phyloP scores from a whole-genome alignment of 2,888 invertebrate genomes.

The Yponomeuta evonymella region DNA sequence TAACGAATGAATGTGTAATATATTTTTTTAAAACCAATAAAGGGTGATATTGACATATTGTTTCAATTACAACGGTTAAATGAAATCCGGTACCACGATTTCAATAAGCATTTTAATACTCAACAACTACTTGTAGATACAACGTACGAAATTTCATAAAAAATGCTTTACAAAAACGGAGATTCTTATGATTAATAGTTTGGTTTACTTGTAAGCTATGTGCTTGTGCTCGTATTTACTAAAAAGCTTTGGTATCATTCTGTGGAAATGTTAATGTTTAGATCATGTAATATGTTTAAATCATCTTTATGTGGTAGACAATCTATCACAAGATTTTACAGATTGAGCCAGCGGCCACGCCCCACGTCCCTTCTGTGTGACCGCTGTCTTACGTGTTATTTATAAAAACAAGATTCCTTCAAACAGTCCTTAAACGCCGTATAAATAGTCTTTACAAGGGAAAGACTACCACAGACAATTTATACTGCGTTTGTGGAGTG shows the following conservation, averaged over 20 bases:
- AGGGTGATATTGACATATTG: constrained; percentile 65
- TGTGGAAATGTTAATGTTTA: not conserved
- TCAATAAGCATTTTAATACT: not conserved
- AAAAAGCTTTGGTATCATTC: not conserved
- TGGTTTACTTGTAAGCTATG: not conserved
- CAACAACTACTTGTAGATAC: constrained; percentile 4
- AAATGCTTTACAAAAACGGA: constrained; percentile 9
- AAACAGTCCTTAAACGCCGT: no score
- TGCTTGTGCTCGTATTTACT: constrained; percentile 1
- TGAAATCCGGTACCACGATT: not conserved
- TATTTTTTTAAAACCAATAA: constrained; percentile 75
- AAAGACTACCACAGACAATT: no score
- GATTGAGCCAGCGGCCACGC: not conserved
- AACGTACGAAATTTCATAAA: not conserved
- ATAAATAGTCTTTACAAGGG: no score
- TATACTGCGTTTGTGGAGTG: no score
- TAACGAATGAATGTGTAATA: constrained; percentile 72
- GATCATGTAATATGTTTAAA: not conserved
- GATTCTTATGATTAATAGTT: not conserved
- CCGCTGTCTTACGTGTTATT: no score
- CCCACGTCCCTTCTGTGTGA: no score
- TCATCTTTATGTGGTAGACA: not conserved
- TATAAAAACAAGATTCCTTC: no score
- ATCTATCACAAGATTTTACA: not conserved
- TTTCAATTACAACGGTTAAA: constrained; percentile 29